A percentile compares a stretch with the other conserved stretches of the same genome.
phyloP scores from a whole-genome alignment of 2,888 invertebrate species.

The Oligia latruncula region DNA sequence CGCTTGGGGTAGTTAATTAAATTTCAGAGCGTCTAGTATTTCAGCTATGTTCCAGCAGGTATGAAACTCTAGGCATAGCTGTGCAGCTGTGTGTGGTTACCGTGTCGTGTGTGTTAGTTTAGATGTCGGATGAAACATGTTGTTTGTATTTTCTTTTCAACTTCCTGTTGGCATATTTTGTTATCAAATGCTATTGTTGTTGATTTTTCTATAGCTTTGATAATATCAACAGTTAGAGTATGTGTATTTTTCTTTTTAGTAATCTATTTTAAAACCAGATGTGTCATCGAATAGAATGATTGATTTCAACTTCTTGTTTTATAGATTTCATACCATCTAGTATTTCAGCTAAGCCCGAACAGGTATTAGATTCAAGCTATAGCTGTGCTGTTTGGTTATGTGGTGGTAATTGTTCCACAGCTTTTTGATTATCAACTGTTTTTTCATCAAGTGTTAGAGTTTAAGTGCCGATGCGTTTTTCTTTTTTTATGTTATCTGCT shows the following conservation, averaged over 20 bases:
- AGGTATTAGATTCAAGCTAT: neutral
- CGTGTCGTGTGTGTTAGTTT: conserved; percentile 36
- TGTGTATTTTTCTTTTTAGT: neutral
- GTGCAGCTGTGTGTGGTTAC: conserved; percentile 15
- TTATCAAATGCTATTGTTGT: neutral
- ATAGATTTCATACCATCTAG: neutral
- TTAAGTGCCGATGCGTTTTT: neutral
- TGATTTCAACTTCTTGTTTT: neutral
- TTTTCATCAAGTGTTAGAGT: neutral
- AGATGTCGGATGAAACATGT: conserved; percentile 11
- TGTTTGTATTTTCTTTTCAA: conserved; percentile 10
- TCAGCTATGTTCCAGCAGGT: conserved; percentile 72
- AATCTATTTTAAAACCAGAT: neutral
- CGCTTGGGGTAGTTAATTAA: conserved; percentile 82
- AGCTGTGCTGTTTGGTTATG: too few species aligned
- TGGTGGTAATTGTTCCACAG: neutral
- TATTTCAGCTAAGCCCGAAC: neutral
- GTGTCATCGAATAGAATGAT: too few species aligned
- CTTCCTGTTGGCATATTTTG: neutral
- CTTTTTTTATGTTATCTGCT: neutral
- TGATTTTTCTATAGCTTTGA: neutral
- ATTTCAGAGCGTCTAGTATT: conserved; percentile 84
- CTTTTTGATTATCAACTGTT: neutral
- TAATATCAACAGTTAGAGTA: neutral
- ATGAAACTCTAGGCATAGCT: conserved; percentile 40